These are phyloP conservation scores for Phyllostomus hastatus DNA, from an alignment of 2,113 vertebrate species.

Conservation along the genomic window DNA sequence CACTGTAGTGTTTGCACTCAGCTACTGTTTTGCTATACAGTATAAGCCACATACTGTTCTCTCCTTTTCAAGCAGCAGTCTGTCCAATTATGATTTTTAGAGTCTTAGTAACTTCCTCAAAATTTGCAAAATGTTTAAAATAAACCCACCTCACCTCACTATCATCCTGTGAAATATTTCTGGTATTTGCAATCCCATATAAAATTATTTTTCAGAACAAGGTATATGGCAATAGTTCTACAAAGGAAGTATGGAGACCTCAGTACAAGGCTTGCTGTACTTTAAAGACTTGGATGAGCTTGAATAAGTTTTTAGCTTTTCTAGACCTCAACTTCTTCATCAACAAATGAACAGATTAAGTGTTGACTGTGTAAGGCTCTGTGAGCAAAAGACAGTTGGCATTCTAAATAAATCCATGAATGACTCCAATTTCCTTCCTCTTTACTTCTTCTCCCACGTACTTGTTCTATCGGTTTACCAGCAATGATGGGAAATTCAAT, in stretches of 20 bases:
- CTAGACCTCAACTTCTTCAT: not conserved
- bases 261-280: not conserved
- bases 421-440: not conserved
- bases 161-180: not conserved
- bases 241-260: not conserved
- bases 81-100: not conserved
- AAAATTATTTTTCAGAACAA: not conserved
- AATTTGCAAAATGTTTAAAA: not conserved
- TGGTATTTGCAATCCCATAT: not conserved
- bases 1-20: not conserved
- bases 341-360: not conserved
- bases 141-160: not conserved
- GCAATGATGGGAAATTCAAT: not conserved
- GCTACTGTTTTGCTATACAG: not conserved
- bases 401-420: not conserved
- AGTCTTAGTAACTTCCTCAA: not conserved
- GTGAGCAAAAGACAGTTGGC: not conserved
- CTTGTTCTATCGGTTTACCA: not conserved
- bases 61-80: not conserved
- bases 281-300: not conserved
- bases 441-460: not conserved
- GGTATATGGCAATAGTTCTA: not conserved
- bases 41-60: not conserved
- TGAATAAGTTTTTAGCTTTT: not conserved
- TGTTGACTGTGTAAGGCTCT: not conserved